phyloP scores from a whole-genome alignment of 1,140 invertebrate genomes.

The Tetraneura akinire region DNA sequence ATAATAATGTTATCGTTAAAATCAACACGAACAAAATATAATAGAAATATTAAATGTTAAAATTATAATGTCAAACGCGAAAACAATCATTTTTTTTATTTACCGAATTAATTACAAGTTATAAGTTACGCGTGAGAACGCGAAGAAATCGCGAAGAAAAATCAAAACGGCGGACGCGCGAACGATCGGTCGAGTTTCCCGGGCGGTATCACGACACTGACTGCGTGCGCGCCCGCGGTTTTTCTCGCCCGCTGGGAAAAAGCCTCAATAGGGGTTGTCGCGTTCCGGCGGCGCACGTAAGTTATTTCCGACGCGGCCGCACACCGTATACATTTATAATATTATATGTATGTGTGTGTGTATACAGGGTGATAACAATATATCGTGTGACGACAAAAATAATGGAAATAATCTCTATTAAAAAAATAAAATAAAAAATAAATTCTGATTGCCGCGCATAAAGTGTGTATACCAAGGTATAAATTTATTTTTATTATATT shows the following conservation, averaged over 20 bases:
- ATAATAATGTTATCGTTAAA: no score
- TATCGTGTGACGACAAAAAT: no score
- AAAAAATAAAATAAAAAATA: no score
- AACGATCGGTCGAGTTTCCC: neutral
- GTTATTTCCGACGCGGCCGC: slow-evolving; percentile 37
- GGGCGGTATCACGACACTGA: slow-evolving; percentile 27
- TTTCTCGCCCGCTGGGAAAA: slow-evolving; percentile 39
- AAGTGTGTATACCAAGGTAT: no score
- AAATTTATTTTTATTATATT: no score
- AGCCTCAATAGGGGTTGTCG: slow-evolving; percentile 34
- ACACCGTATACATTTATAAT: neutral
- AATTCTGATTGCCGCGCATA: no score
- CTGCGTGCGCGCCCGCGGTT: slow-evolving; percentile 44
- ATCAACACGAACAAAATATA: no score
- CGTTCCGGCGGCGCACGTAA: slow-evolving; percentile 32
- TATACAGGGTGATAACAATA: no score
- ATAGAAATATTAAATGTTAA: no score
- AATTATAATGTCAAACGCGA: no score
- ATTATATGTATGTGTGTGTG: neutral
- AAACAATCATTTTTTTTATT: no score
- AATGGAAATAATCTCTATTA: no score
- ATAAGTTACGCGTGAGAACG: neutral
- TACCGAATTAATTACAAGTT: neutral
- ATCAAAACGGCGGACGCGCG: neutral
- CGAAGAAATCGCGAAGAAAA: neutral